Base-by-base conservation (phyloP, 1,140 invertebrate species). In the Zaprionus tsacasi region DNA sequence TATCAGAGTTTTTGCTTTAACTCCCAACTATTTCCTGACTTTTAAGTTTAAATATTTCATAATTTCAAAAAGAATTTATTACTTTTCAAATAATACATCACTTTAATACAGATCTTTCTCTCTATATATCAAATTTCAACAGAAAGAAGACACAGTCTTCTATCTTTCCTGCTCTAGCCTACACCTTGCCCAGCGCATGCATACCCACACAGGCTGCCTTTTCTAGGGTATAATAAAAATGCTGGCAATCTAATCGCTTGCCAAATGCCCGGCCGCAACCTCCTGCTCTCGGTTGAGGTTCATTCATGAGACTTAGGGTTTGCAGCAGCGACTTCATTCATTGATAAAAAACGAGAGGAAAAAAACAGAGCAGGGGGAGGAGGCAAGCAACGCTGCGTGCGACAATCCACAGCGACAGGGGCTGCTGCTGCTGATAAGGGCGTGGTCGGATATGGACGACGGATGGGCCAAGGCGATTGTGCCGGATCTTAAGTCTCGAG, bases 201-300 rank as follows among this genome's bases (percentile, higher is more conserved):
- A 45, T 13, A 21, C 13, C 3, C 11, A 17, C 21, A 30, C 21
- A 25, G 10, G 8, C 7, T 25, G 27, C 3, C 45, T 4, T 17
- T 48, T 38, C 13, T 52, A 30, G 66, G 66, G 71, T 63, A 63
- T 56, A 10, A 25, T 45, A 25, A 48, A 56, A 50, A 63, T 11
- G 72, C 72, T 56, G 45, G 40, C 76, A 86, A 87, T 87, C 83
- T 88, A 87, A 87, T 87, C 83, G 68, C 73, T 87, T 78, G 82
- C 73, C 80, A 87, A 87, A 87, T 87, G 83, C 87, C 72, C 64
- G 58, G 30, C 73, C 50, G 36, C 60, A 71, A 55, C 54, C 50
- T 69, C 40, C 56, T 36, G 3, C n/a, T 4, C 15, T 13, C 78
- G 54, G 27, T 6, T 30, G 21, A 5, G 27, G 27, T 79, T 66